Conservation (phyloP, 2,113 vertebrate species). For the Amphilophus citrinellus region DNA sequence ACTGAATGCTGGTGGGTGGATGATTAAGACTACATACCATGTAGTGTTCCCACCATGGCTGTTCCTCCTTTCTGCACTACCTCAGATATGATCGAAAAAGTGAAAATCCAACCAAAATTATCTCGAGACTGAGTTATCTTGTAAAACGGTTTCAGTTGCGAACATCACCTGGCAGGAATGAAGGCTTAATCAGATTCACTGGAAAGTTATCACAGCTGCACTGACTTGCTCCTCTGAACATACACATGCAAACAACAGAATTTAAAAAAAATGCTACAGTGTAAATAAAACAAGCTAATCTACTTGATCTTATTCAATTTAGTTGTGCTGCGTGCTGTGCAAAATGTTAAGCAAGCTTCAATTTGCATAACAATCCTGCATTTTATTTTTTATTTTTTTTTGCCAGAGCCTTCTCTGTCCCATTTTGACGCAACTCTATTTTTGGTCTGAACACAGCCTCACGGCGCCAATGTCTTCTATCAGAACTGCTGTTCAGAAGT, state of each 20-base stretch:
- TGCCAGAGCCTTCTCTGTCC: neutral
- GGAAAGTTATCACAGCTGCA: neutral
- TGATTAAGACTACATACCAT: neutral
- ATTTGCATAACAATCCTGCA: neutral
- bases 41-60: neutral
- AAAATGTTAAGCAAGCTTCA: constrained; percentile 8
- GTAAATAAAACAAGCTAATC: neutral
- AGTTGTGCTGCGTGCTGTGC: neutral
- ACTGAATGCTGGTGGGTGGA: neutral
- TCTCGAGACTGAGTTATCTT: neutral
- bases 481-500: neutral
- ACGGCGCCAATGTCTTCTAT: neutral
- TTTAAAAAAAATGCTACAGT: neutral
- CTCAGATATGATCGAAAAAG: neutral
- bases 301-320: neutral
- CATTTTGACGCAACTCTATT: neutral
- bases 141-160: neutral
- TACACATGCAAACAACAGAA: neutral
- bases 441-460: neutral
- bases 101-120: neutral
- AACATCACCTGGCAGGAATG: neutral
- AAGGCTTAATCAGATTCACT: neutral
- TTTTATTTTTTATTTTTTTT: neutral
- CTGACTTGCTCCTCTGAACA: neutral
- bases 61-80: neutral